Base-by-base conservation (phyloP, 2,888 invertebrate genomes). In the Electrophaes corylata region DNA sequence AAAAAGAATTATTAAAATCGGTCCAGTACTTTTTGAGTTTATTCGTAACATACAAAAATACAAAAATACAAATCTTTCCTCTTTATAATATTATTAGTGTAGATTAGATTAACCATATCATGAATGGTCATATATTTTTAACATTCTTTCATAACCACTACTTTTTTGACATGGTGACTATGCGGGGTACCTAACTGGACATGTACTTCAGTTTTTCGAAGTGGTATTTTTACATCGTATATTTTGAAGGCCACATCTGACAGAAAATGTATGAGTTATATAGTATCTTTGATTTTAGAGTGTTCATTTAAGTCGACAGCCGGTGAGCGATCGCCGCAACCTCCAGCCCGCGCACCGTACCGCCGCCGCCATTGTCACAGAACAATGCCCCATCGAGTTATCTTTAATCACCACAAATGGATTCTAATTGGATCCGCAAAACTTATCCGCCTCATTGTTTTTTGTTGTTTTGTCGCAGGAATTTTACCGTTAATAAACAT, bases 391-490 rank as follows among this genome's bases (percentile, higher is more conserved):
- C 72, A 72, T 75, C 70, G 67, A 73, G 75, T 78, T 91, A 91
- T 91, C 91, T 91, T 76, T 78, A 82, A 91, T 91, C 91, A 78
- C 78, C 76, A 84, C 82, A 83, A 87, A 88, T 81, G 76, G 77
- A 80, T 79, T 86, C 84, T 91, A 91, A 91, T 91, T 91, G 90
- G 91, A 83, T 79, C 83, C 83, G 86, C 88, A 66, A 88, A 84
- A 49, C 49, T 44, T 33, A 48, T 19, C 43, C 48, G 26, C 26
- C 20, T 43, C 18, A 14, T 55, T 53, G 29, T 45, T 48, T 49
- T 51, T 39, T 29, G 26, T 29, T 29, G 26, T 29, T 66, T 66
- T 65, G 58, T 58, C 62, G 55, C 62, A 62, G 56, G 59, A 68
- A 69, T 70, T 39, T 20, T 37, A 12, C 11, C 14, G 2, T 49